Conservation (phyloP, 2,113 vertebrate genomes). For the Leucosticte australis region DNA sequence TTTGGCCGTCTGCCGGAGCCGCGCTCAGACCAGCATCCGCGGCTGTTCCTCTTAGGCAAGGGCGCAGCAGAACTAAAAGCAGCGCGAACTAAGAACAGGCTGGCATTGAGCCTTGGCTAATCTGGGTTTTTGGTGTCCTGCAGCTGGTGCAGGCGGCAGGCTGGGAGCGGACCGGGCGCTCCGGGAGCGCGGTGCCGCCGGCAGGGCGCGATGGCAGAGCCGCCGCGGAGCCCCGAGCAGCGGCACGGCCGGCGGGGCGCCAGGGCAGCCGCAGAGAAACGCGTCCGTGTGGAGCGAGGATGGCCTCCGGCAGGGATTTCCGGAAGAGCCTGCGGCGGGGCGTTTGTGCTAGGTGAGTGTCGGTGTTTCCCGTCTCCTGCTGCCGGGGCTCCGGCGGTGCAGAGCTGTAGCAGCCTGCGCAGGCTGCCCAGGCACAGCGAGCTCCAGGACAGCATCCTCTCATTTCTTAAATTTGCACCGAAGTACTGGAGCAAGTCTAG, state of each 20-base stretch:
- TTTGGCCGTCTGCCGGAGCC: background rate
- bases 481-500: background rate
- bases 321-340: accelerated
- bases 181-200: background rate
- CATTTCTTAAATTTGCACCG: background rate
- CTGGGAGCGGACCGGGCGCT: background rate
- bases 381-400: accelerated
- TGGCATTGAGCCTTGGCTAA: accelerated
- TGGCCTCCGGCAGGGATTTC: background rate
- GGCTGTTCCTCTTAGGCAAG: background rate
- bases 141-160: background rate
- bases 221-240: background rate
- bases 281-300: accelerated
- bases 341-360: accelerated
- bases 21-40: accelerated
- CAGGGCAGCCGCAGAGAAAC: accelerated
- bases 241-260: background rate
- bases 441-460: too few species aligned
- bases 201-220: background rate
- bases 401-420: background rate
- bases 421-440: background rate
- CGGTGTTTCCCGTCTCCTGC: accelerated
- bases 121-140: accelerated
- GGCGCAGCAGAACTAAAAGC: accelerated
- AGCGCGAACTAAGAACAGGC: accelerated